Base-by-base conservation (phyloP, 2,888 invertebrate species). In the Eucera pruinosa region DNA sequence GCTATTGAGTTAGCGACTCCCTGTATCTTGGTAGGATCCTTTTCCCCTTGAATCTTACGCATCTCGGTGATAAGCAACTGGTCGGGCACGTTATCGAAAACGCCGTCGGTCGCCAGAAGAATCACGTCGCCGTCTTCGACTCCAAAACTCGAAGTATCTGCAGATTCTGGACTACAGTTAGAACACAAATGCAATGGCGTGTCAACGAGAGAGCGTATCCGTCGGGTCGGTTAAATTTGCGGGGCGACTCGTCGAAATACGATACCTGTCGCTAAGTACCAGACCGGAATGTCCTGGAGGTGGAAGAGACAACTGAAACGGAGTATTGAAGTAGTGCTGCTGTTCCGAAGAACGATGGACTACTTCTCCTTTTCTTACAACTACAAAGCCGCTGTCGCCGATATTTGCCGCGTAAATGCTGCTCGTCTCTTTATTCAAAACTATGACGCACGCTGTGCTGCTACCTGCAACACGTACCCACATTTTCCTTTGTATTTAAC, bases 321-420 rank as follows among this genome's bases (percentile, higher is more conserved):
- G 99, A 45, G 99, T 99, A 93, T 99, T 99, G 93, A 99, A 99
- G 93, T 99, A 99, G 93, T 99, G 99, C 89, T 98, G 98, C 90
- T 99, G 99, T 92, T 99, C 99, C 89, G 97, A 97, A 4, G 98
- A 98, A 79, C 97, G 95, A 91, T 98, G 97, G 30, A 99, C 96
- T 23, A 99, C 95, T 86, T 96, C 95, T 23, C 98, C 98, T 61
- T 95, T 95, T 25, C 98, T 94, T 68, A 98, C 97, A 64, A 99
- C 96, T 94, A 99, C 96, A 93, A 98, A 99, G 15, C 99, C 99
- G 90, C 98, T 98, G 93, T 99, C 99, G n/a, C 99, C 99, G 86
- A 99, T 97, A 93, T 99, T 99, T 62, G 99, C 99, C 15, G 99
- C 97, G 89, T 98, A 97, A 90, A 99, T 95, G 84, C 96, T 97